These are phyloP conservation scores for Cheilinus undulatus DNA, from an alignment of 2,113 vertebrate genomes.

Conservation along the genomic window DNA sequence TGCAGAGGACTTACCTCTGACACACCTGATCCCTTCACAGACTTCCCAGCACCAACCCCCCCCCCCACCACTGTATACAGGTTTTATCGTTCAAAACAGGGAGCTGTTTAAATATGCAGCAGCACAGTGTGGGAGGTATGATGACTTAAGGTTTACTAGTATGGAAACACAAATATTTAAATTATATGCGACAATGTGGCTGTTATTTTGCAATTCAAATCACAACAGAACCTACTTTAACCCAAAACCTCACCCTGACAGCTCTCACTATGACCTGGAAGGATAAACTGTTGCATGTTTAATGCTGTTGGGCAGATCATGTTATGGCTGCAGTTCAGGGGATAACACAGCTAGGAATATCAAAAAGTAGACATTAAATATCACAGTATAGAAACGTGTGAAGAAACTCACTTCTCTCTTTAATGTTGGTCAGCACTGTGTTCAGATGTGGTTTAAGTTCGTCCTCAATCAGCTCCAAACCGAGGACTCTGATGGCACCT, in stretches of 20 bases:
- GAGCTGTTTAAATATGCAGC: background rate
- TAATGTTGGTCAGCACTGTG: slow-evolving; percentile 71
- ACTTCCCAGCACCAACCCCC: background rate
- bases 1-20: slow-evolving; percentile 22
- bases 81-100: background rate
- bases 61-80: background rate
- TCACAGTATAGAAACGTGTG: background rate
- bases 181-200: background rate
- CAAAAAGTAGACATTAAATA: background rate
- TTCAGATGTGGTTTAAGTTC: slow-evolving; percentile 81
- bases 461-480: slow-evolving; percentile 76
- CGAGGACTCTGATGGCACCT: slow-evolving; percentile 78
- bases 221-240: background rate
- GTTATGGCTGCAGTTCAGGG: background rate
- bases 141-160: background rate
- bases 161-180: slow-evolving; percentile 33
- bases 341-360: background rate
- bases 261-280: background rate
- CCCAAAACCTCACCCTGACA: background rate
- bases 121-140: background rate
- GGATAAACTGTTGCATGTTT: background rate
- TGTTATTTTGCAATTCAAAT: slow-evolving; percentile 14
- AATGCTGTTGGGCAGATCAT: background rate
- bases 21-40: slow-evolving; percentile 13
- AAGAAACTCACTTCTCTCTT: slow-evolving; percentile 73